These are phyloP conservation scores for Seriola rivoliana DNA, from an alignment of 2,113 vertebrate species.

Conservation along the genomic window DNA sequence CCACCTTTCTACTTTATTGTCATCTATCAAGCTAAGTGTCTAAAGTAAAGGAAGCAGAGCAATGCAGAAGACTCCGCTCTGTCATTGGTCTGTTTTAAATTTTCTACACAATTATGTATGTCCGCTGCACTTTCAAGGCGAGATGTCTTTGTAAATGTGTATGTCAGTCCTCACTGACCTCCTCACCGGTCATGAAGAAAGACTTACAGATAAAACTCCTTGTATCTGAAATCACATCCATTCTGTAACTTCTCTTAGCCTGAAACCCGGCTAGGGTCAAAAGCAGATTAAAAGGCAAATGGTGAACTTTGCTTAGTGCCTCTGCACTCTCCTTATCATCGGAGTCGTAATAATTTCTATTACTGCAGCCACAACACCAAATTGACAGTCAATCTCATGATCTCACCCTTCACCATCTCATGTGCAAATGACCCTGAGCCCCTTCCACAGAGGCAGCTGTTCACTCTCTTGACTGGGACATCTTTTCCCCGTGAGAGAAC, in stretches of 20 bases:
- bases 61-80: neutral
- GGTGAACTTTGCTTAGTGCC: neutral
- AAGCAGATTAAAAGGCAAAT: neutral
- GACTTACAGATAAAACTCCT: neutral
- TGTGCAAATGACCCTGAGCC: constrained; percentile 44
- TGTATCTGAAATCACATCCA: neutral
- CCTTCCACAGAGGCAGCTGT: constrained; percentile 42
- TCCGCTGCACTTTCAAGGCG: neutral
- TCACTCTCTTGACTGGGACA: constrained; percentile 40
- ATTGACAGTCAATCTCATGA: constrained; percentile 34
- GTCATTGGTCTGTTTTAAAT: neutral
- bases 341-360: neutral
- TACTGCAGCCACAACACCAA: constrained; percentile 1
- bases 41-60: neutral
- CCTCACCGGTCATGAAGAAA: neutral
- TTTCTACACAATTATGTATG: neutral
- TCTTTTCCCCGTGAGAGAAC: constrained; percentile 30
- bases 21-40: neutral
- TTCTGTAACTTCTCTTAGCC: neutral
- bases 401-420: constrained; percentile 19
- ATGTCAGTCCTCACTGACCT: too few relatives aligned
- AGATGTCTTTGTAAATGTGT: neutral
- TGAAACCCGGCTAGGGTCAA: neutral
- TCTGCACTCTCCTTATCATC: neutral
- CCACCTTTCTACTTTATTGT: neutral